Evolutionary conservation across 2,113 vertebrate species (phyloP).

Genomic region (Chaetops frenatus): DNA sequence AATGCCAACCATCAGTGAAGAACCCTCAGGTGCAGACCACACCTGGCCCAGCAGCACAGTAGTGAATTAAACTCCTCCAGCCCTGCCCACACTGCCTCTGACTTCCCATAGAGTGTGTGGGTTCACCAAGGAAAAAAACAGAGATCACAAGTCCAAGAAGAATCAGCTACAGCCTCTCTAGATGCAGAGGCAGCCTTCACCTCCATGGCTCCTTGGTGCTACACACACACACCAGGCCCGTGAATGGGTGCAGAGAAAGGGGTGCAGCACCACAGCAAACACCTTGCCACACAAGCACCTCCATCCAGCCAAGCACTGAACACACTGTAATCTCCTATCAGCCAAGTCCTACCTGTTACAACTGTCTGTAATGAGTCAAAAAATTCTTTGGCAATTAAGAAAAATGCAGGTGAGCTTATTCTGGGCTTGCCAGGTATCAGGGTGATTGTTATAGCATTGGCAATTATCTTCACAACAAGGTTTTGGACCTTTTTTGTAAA

Average conservation of each 20-base stretch:
- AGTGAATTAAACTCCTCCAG: background rate
- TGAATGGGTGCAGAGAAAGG: fast-evolving
- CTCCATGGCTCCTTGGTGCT: fast-evolving
- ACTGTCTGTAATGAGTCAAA: background rate
- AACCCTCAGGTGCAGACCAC: background rate
- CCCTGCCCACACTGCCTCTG: fast-evolving
- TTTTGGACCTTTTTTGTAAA: background rate
- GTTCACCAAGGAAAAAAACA: background rate
- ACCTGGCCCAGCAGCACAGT: background rate
- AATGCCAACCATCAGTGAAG: background rate
- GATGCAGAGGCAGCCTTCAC: background rate
- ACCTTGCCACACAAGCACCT: fast-evolving
- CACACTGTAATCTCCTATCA: fast-evolving
- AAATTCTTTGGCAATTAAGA: background rate
- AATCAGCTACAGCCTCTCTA: background rate
- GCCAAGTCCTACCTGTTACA: background rate
- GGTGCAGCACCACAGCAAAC: background rate
- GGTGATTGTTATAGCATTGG: fast-evolving
- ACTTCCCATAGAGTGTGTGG: background rate
- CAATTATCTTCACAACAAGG: background rate
- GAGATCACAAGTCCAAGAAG: background rate
- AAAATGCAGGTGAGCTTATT: background rate
- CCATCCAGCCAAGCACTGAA: background rate
- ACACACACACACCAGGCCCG: fast-evolving
- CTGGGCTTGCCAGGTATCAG: background rate